Base-by-base conservation (phyloP, 2,113 vertebrate genomes). In the Sula dactylatra region DNA sequence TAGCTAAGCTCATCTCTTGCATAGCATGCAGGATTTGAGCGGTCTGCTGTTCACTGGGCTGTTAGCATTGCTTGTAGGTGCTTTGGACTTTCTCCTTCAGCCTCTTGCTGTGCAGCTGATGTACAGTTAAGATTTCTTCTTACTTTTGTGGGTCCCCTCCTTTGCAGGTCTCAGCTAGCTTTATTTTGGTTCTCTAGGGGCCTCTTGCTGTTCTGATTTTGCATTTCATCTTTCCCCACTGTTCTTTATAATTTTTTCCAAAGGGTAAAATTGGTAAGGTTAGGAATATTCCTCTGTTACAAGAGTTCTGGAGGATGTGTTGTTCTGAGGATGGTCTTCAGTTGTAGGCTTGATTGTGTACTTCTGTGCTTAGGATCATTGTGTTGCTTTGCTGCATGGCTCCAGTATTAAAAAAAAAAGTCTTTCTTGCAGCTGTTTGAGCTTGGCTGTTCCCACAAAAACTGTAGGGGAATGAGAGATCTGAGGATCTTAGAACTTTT, bases 21-120 rank as follows among this genome's bases (percentile, higher is more conserved):
- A 0, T 9, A 31, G 29, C 14, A 1, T 1, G 2, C 24, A 17
- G 50, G 34, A 3, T 65, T 32, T 32, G 50, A 19, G n/a, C 27
- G 13, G 10, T 21, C 40, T 40, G 69, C 74, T 74, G 4, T 20
- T 59, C 25, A 15, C 13, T 8, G 27, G 20, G 77, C 78, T 86
- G 31, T 4, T n/a, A 10, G 55, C 6, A 3, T 50, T 54, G 42
- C 69, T 31, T 7, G 8, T 2, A 18, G 69, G 9, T 71, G 56
- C 73, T 76, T 80, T 27, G 40, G 15, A 9, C 45, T n/a, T 81
- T 69, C 27, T 91, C 27, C n/a, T 58, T 44, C 55, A n/a, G 83
- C 67, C n/a, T 47, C 44, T 49, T 24, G 20, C 40, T 74, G 14
- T 59, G 77, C 50, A 59, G 67, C 15, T 2, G 2, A 12, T 2